Evolutionary conservation across 2,888 invertebrate species (phyloP).

Genomic region (Dione juno): DNA sequence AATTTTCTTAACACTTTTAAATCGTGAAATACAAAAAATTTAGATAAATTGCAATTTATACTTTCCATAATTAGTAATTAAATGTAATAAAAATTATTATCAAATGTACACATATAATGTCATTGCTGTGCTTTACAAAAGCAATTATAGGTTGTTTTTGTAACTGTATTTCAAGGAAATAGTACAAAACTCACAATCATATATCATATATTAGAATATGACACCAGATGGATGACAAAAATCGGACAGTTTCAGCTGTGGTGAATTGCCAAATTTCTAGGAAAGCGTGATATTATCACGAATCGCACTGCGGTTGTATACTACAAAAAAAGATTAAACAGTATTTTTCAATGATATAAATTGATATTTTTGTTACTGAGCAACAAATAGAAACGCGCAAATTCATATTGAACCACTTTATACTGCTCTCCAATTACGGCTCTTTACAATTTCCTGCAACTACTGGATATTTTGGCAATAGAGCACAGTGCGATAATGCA

Average conservation of each 20-base stretch:
- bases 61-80: background rate
- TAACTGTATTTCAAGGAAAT: too few relatives aligned
- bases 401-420: constrained; percentile 41
- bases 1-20: background rate
- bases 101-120: constrained; percentile 2
- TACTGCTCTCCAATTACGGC: constrained; percentile 31
- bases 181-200: too few relatives aligned
- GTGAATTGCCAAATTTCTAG: constrained; percentile 19
- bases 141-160: background rate
- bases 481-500: constrained; percentile 45
- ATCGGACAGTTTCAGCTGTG: constrained; percentile 11
- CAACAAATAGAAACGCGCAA: constrained; percentile 23
- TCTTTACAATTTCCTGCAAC: constrained; percentile 33
- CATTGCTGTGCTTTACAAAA: constrained; percentile 11
- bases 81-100: constrained; percentile 7
- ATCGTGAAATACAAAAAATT: background rate
- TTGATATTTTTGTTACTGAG: background rate
- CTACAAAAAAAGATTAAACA: constrained; percentile 9
- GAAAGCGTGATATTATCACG: constrained; percentile 1
- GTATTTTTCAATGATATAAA: background rate
- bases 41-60: background rate
- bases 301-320: background rate
- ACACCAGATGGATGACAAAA: background rate
- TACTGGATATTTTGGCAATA: constrained; percentile 50
- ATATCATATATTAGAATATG: background rate